phyloP scores from a whole-genome alignment of 2,797 vertebrate species.

The Lateolabrax maculatus region DNA sequence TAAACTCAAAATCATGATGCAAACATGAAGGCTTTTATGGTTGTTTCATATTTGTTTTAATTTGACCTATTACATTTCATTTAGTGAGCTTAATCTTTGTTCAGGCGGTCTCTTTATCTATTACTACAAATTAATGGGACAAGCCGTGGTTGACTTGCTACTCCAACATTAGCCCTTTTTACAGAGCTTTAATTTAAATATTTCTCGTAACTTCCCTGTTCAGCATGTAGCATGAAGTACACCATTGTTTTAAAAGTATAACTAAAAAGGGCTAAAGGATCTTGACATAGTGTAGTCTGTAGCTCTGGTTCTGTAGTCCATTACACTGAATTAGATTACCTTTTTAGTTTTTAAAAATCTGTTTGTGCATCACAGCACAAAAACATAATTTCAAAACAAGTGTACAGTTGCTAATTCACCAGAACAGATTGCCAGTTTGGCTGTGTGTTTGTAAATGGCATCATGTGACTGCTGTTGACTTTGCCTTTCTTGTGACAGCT shows the following conservation, averaged over 20 bases:
- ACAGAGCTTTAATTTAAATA: not conserved
- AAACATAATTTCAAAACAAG: no score
- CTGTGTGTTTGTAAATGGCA: slow-evolving; percentile 14
- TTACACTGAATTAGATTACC: not conserved
- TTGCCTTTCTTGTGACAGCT: slow-evolving; percentile 81
- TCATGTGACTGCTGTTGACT: slow-evolving; percentile 30
- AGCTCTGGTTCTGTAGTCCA: not conserved
- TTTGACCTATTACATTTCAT: slow-evolving; percentile 19
- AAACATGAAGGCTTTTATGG: not conserved
- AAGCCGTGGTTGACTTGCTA: not conserved
- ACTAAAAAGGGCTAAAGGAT: not conserved
- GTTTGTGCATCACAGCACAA: not conserved
- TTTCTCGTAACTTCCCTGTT: not conserved
- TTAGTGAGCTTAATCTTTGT: slow-evolving; percentile 7
- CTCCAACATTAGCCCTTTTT: not conserved
- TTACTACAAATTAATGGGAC: slow-evolving; percentile 1
- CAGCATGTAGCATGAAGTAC: not conserved
- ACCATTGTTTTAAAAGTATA: not conserved
- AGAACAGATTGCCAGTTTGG: not conserved
- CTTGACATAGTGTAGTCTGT: not conserved
- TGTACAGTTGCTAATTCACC: not conserved
- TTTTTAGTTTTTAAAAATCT: not conserved
- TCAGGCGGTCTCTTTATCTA: not conserved
- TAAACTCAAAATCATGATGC: slow-evolving; percentile 5
- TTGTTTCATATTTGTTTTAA: not conserved